A percentile compares a stretch with the other conserved stretches of the same genome.
Conservation (phyloP, 1,140 invertebrate species). For the Nymphalis io region DNA sequence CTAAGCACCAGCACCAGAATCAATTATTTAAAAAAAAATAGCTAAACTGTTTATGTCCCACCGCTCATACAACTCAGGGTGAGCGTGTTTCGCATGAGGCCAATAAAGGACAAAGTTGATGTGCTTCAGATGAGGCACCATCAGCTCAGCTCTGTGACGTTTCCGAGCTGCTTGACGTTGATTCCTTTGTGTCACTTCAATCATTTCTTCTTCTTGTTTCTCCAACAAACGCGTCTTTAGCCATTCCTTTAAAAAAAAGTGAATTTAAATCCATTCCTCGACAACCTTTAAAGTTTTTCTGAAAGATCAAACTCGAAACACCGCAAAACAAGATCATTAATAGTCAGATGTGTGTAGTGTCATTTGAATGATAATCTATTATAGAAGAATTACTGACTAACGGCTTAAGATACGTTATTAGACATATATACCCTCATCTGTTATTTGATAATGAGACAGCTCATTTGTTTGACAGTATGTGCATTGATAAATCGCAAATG, state of each 20-base stretch:
- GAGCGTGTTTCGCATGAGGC: constrained; percentile 63
- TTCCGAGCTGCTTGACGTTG: constrained; percentile 62
- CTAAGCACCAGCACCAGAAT: too few relatives aligned
- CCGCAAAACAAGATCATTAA: too few relatives aligned
- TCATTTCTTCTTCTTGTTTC: constrained; percentile 39
- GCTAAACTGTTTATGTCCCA: constrained; percentile 66
- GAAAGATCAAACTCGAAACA: too few relatives aligned
- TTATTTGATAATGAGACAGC: too few relatives aligned
- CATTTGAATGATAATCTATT: too few relatives aligned
- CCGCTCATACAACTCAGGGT: constrained; percentile 66
- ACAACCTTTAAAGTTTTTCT: background rate
- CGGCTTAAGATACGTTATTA: too few relatives aligned
- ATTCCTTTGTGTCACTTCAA: constrained; percentile 18
- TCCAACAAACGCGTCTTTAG: constrained; percentile 38
- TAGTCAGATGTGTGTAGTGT: too few relatives aligned
- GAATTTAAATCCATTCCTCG: too few relatives aligned
- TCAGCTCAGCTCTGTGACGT: constrained; percentile 61
- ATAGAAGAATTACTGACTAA: too few relatives aligned
- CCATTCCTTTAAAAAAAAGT: constrained; percentile 53
- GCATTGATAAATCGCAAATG: too few relatives aligned
- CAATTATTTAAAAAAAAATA: background rate
- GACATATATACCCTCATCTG: too few relatives aligned
- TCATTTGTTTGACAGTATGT: too few relatives aligned
- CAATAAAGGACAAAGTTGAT: constrained; percentile 70
- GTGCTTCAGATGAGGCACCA: constrained; percentile 58